Conservation (phyloP, 2,888 invertebrate species). For the Amiota minor region DNA sequence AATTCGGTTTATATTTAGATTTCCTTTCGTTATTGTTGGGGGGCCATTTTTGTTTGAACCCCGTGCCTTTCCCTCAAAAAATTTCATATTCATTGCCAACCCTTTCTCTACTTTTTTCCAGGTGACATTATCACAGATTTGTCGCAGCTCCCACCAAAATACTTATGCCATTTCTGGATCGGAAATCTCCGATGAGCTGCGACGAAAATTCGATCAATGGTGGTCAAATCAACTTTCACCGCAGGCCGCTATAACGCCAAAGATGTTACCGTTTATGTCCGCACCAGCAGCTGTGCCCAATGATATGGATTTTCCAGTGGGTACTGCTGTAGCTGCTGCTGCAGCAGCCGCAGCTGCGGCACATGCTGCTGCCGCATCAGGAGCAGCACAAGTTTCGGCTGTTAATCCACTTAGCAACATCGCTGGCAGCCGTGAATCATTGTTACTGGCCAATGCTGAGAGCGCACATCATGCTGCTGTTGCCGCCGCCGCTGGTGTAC, state of each 20-base stretch:
- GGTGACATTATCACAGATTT: constrained; percentile 87
- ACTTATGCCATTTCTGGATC: constrained; percentile 79
- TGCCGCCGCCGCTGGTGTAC: constrained; percentile 48
- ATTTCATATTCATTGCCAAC: background rate
- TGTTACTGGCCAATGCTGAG: constrained; percentile 60
- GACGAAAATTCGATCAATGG: constrained; percentile 94
- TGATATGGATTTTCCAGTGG: constrained; percentile 72
- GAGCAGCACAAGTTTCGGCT: constrained; percentile 44
- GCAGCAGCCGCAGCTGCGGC: constrained; percentile 75
- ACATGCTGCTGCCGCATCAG: constrained; percentile 61
- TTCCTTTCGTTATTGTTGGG: background rate
- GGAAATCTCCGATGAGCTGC: constrained; percentile 87
- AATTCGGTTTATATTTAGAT: too few relatives aligned
- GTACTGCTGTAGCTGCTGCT: constrained; percentile 74
- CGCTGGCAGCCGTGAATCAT: constrained; percentile 64
- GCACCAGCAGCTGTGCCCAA: constrained; percentile 67
- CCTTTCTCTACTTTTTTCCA: constrained; percentile 70
- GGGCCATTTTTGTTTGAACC: background rate
- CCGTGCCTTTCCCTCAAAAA: too few relatives aligned
- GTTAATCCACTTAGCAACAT: constrained; percentile 56
- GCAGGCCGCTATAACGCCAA: constrained; percentile 75
- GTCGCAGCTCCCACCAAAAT: constrained; percentile 83
- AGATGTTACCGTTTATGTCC: constrained; percentile 74
- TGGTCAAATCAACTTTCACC: constrained; percentile 85
- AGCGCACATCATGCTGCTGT: constrained; percentile 57